A percentile compares a stretch with the other conserved stretches of the same genome.
Evolutionary conservation across 2,113 vertebrate species (phyloP).

Genomic region (Anolis carolinensis): DNA sequence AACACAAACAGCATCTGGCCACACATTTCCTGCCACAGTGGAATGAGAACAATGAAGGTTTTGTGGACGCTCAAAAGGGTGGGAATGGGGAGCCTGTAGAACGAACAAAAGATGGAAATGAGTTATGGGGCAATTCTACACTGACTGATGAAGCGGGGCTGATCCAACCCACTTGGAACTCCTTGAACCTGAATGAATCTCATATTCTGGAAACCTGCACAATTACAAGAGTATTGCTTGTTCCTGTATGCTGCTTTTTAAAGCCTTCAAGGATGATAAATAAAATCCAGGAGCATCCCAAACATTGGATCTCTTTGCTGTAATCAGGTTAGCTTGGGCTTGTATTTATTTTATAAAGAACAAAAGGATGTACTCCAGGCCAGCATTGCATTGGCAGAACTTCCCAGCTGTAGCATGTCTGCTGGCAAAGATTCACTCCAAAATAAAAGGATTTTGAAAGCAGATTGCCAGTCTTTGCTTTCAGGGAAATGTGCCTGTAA

Average conservation of each 20-base stretch:
- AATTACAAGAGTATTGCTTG: background rate
- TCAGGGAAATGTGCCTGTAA: constrained; percentile 10
- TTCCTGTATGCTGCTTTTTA: background rate
- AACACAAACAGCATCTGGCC: no score
- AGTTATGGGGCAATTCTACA: no score
- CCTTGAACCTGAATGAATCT: no score
- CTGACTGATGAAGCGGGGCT: no score
- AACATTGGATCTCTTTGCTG: background rate
- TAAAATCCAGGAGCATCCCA: constrained; percentile 1
- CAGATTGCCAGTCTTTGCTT: constrained; percentile 30
- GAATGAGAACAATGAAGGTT: no score
- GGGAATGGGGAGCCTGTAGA: no score
- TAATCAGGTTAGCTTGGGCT: constrained; percentile 7
- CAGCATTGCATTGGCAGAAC: background rate
- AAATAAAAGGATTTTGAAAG: constrained; percentile 22
- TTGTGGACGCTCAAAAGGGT: no score
- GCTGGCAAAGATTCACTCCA: constrained; percentile 7
- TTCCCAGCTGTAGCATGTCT: constrained; percentile 3
- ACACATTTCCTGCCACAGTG: no score
- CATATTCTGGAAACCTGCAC: background rate
- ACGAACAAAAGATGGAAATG: no score
- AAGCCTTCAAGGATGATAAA: background rate
- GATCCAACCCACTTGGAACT: no score
- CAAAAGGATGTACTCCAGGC: constrained; percentile 4
- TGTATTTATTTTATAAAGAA: constrained; percentile 1